phyloP scores from a whole-genome alignment of 1,140 invertebrate genomes.

The Dendroctonus ponderosae region DNA sequence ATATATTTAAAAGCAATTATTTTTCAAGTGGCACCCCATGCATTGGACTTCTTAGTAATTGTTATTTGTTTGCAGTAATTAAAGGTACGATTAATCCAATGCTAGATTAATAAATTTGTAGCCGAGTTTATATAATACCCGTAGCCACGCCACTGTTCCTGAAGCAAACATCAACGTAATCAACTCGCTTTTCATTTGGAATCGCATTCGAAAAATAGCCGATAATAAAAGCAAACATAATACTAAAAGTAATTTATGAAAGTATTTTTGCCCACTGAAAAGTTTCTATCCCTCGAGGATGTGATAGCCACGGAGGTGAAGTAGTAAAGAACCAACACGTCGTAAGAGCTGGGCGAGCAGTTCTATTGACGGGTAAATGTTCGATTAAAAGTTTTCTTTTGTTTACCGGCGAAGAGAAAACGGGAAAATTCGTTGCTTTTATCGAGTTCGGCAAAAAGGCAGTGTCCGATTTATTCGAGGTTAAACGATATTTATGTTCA shows the following conservation, averaged over 20 bases:
- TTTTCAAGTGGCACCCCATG: too few species aligned
- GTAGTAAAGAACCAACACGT: slow-evolving; percentile 41
- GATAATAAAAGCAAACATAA: slow-evolving; percentile 39
- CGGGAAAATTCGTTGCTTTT: slow-evolving; percentile 18
- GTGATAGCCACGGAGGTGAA: slow-evolving; percentile 36
- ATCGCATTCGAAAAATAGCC: slow-evolving; percentile 30
- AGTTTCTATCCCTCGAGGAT: slow-evolving; percentile 42
- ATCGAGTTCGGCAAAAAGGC: slow-evolving; percentile 19
- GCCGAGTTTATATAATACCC: too few species aligned
- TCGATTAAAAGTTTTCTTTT: slow-evolving; percentile 45
- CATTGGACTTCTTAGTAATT: background rate
- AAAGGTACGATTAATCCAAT: too few species aligned
- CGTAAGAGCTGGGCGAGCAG: slow-evolving; percentile 36
- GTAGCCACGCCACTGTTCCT: background rate
- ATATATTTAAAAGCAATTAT: too few species aligned
- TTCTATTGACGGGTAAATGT: slow-evolving; percentile 40
- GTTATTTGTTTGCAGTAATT: background rate
- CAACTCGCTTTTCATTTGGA: slow-evolving; percentile 24
- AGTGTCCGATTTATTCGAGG: slow-evolving; percentile 21
- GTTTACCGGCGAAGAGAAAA: slow-evolving; percentile 26
- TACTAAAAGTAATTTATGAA: slow-evolving; percentile 46
- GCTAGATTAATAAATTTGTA: too few species aligned
- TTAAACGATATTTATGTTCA: slow-evolving; percentile 18
- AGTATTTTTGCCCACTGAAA: slow-evolving; percentile 42
- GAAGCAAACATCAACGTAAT: slow-evolving; percentile 2